Conservation (phyloP, 2,797 vertebrate genomes). For the Manis javanica region DNA sequence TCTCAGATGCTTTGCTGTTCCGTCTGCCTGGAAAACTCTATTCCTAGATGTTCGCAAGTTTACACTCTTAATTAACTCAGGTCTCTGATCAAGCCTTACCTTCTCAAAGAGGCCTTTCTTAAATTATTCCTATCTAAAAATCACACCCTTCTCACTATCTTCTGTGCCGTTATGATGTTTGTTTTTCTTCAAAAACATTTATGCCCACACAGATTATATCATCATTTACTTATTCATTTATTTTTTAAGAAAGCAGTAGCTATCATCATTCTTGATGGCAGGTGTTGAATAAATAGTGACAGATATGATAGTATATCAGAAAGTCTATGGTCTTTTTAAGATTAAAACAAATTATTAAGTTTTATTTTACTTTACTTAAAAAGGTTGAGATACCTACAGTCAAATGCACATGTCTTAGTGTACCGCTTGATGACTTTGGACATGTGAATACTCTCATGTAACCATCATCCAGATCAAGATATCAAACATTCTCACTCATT, state of each 20-base stretch:
- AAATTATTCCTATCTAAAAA: background rate
- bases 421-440: too few species aligned
- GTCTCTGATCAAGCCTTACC: background rate
- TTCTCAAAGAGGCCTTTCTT: background rate
- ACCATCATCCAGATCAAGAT: too few species aligned
- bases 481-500: too few species aligned
- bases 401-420: too few species aligned
- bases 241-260: background rate
- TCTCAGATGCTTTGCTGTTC: background rate
- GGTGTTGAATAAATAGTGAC: background rate
- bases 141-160: background rate
- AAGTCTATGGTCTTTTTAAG: background rate
- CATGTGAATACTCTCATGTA: too few species aligned
- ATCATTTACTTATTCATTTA: background rate
- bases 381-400: too few species aligned
- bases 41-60: background rate
- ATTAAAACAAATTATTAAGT: too few species aligned
- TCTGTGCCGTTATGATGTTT: background rate
- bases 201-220: background rate
- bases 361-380: too few species aligned
- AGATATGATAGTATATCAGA: background rate
- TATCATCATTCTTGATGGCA: background rate
- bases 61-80: background rate
- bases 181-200: background rate
- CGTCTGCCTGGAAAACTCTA: background rate